These are phyloP conservation scores for Cygnus buccinator DNA, from an alignment of 2,113 vertebrate species.

Conservation along the genomic window DNA sequence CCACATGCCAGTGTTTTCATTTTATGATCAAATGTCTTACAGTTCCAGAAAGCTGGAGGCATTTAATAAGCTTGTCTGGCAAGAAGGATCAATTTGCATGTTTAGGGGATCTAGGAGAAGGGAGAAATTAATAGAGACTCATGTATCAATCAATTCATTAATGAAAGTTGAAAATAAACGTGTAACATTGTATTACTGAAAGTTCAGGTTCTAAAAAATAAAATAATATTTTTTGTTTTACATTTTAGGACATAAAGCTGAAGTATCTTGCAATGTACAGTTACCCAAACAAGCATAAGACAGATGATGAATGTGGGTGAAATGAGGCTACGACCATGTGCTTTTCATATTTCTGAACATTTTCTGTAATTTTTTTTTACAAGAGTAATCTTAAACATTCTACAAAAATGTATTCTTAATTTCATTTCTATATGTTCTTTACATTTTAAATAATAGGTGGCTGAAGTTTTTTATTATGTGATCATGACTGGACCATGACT, in stretches of 20 bases:
- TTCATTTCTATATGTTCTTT: neutral
- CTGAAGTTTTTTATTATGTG: no score
- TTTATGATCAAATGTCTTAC: constrained; percentile 30
- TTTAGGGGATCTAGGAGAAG: neutral
- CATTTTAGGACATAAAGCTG: neutral
- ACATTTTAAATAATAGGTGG: neutral
- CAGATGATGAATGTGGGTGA: neutral
- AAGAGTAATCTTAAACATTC: neutral
- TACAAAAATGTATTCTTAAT: neutral
- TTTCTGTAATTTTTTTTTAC: neutral
- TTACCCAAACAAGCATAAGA: neutral
- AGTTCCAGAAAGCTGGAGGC: constrained; percentile 27
- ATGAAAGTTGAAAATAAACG: neutral
- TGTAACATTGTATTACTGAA: neutral
- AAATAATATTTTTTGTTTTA: neutral
- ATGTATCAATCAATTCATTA: neutral
- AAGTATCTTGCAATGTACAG: neutral
- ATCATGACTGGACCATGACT: no score
- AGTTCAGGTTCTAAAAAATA: neutral
- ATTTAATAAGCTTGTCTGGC: constrained; percentile 23
- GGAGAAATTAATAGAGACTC: neutral
- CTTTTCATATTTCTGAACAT: neutral
- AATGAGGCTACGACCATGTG: neutral
- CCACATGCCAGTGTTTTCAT: constrained; percentile 27
- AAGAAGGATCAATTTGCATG: neutral